These are phyloP conservation scores for Nothoprocta pentlandii DNA, from an alignment of 2,113 vertebrate species.

Conservation along the genomic window DNA sequence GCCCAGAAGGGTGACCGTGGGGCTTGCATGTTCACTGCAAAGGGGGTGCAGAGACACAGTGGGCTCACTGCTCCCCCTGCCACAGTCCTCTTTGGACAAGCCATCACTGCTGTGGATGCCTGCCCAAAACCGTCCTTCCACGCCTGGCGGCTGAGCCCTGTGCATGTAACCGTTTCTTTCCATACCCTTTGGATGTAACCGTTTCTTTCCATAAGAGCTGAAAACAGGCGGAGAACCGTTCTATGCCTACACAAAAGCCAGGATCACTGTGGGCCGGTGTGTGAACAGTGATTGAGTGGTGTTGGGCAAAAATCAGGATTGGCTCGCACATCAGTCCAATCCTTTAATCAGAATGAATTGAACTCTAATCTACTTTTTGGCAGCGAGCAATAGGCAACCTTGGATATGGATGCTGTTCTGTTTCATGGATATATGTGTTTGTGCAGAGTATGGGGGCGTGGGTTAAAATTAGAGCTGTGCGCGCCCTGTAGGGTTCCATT, in stretches of 20 bases:
- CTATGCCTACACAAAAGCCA: not conserved
- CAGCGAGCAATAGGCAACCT: conserved; percentile 5
- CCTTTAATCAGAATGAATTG: conserved; percentile 50
- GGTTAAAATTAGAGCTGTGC: conserved; percentile 43
- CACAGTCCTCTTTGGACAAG: not conserved
- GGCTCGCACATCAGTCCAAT: conserved; percentile 30
- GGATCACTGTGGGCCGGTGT: not conserved
- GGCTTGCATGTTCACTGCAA: not conserved
- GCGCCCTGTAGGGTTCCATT: conserved; percentile 20
- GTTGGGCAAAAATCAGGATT: conserved; percentile 35
- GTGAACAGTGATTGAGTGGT: not conserved
- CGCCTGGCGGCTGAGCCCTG: not conserved
- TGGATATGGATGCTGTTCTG: not conserved
- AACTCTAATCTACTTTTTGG: conserved; percentile 46
- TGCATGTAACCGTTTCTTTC: rapidly evolving
- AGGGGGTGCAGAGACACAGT: not conserved
- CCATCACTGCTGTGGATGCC: not conserved
- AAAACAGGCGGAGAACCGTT: not conserved
- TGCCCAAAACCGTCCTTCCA: not conserved
- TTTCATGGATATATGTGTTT: conserved; percentile 18
- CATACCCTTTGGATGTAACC: rapidly evolving
- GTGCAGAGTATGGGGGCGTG: not conserved
- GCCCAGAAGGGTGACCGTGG: not conserved
- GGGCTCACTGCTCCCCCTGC: not conserved
- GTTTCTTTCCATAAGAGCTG: not conserved